A percentile compares a stretch with the other conserved stretches of the same genome.
These are phyloP conservation scores for Lepidurus arcticus DNA, from an alignment of 1,140 invertebrate species.

Conservation along the genomic window DNA sequence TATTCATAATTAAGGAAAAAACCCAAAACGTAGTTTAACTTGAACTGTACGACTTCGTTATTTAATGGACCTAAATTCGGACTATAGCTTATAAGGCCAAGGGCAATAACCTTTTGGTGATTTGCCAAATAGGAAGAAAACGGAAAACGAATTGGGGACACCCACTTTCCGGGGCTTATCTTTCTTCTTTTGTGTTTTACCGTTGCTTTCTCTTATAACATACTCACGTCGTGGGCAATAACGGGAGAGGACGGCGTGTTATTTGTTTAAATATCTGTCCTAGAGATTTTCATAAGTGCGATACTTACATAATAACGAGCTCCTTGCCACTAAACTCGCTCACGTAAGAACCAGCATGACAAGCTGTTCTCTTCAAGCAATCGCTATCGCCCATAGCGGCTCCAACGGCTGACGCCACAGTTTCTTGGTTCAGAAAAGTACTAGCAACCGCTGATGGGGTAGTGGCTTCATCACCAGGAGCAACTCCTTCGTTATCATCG, in stretches of 20 bases:
- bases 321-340: slow-evolving; percentile 33
- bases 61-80: not conserved
- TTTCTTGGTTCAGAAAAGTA: slow-evolving; percentile 13
- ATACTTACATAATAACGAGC: slow-evolving; percentile 35
- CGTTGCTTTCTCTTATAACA: no score
- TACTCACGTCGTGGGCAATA: not conserved
- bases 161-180: not conserved
- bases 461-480: not conserved
- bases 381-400: slow-evolving; percentile 34
- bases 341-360: slow-evolving; percentile 33
- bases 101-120: slow-evolving; percentile 9
- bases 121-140: slow-evolving; percentile 16
- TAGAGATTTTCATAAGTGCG: not conserved
- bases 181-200: not conserved
- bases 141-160: not conserved
- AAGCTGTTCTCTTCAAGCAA: slow-evolving; percentile 32
- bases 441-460: not conserved
- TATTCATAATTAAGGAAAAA: not conserved
- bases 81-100: not conserved
- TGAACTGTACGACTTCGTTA: not conserved
- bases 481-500: not conserved
- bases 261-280: not conserved
- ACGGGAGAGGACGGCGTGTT: slow-evolving; percentile 6
- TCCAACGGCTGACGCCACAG: slow-evolving; percentile 30
- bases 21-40: not conserved